A percentile compares a stretch with the other conserved stretches of the same genome.
Conservation (phyloP, 2,113 vertebrate species). For the Vicugna pacos region DNA sequence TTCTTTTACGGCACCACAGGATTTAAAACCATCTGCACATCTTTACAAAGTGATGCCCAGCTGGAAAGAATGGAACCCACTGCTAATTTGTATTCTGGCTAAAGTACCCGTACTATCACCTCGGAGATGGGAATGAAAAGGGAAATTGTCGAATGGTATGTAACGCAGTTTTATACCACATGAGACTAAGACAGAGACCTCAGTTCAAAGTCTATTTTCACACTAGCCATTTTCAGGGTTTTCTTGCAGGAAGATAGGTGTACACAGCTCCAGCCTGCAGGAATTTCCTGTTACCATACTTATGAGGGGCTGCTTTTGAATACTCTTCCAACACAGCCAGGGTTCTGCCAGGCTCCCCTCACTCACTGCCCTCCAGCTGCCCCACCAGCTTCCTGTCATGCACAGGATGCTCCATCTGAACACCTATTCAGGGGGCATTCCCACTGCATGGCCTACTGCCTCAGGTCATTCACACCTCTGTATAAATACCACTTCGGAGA, state of each 20-base stretch:
- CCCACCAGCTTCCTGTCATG: background rate
- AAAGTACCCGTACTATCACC: background rate
- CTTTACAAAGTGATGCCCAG: conserved; percentile 15
- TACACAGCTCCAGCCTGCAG: background rate
- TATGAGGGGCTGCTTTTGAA: background rate
- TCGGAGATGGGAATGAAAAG: background rate
- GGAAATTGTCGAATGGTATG: background rate
- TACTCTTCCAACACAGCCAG: background rate
- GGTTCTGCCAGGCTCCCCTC: background rate
- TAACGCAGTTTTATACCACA: background rate
- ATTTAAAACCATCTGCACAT: conserved; percentile 21
- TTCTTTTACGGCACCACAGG: background rate
- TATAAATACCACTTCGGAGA: background rate
- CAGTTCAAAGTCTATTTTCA: background rate
- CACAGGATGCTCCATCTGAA: background rate
- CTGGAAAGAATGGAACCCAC: background rate
- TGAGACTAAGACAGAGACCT: background rate
- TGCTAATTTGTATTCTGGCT: conserved; percentile 27
- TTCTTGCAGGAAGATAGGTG: background rate
- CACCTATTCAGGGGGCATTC: background rate
- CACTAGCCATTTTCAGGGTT: background rate
- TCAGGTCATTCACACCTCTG: background rate
- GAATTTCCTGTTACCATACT: background rate
- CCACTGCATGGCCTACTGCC: background rate
- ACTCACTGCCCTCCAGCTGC: background rate